phyloP scores from a whole-genome alignment of 2,888 invertebrate species.

The Drosophila neonasuta region DNA sequence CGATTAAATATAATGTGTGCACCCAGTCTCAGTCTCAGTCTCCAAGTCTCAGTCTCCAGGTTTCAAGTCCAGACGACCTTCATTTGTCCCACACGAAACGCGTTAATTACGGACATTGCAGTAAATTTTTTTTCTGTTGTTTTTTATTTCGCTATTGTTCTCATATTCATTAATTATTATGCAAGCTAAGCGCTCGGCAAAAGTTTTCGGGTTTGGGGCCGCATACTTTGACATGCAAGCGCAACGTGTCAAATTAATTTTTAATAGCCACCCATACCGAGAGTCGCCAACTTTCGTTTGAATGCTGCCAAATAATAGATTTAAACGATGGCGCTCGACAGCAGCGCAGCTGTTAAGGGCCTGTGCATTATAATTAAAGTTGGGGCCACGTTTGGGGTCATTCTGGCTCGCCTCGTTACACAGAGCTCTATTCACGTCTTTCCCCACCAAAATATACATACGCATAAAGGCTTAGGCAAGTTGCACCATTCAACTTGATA shows the following conservation, averaged over 20 bases:
- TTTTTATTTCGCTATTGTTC: constrained; percentile 13
- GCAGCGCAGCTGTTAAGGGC: constrained; percentile 27
- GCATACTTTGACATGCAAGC: constrained; percentile 72
- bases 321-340: constrained; percentile 66
- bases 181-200: constrained; percentile 73
- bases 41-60: not conserved
- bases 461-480: constrained; percentile 49
- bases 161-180: constrained; percentile 75
- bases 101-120: constrained; percentile 75
- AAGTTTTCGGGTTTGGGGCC: constrained; percentile 49
- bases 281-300: constrained; percentile 21
- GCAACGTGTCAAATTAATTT: constrained; percentile 77
- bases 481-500: constrained; percentile 40
- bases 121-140: constrained; percentile 32
- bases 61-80: constrained; percentile 23
- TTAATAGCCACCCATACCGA: constrained; percentile 61
- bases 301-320: constrained; percentile 78
- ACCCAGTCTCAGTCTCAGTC: constrained; percentile 4
- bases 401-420: not conserved
- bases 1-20: constrained; percentile 68
- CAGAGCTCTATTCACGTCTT: not conserved
- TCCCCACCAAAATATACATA: constrained; percentile 9
- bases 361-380: constrained; percentile 70
- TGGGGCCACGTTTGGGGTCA: constrained; percentile 39
- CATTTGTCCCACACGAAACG: constrained; percentile 75